A percentile compares a stretch with the other conserved stretches of the same genome.
phyloP scores from a whole-genome alignment of 2,113 vertebrate genomes.

The Turnix velox region DNA sequence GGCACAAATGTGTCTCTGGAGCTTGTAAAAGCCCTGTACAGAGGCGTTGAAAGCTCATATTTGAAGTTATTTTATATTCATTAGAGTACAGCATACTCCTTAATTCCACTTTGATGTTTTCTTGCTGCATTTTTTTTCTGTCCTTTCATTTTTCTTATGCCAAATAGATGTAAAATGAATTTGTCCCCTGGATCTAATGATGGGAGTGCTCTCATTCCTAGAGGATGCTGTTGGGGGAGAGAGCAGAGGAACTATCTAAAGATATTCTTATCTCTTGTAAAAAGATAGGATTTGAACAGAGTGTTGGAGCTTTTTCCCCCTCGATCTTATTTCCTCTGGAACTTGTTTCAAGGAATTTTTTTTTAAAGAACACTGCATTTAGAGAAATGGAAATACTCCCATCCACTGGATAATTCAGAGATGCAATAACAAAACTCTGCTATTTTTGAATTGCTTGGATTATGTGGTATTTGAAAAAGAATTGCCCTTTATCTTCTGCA shows the following conservation, averaged over 20 bases:
- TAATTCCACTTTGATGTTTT: constrained; percentile 20
- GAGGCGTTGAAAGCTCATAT: background rate
- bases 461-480: background rate
- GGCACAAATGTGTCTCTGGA: background rate
- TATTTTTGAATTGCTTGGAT: background rate
- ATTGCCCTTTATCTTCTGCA: background rate
- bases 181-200: constrained; percentile 11
- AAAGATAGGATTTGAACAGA: background rate
- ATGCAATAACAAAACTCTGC: background rate
- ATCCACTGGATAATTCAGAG: background rate
- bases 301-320: background rate
- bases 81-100: background rate
- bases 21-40: background rate
- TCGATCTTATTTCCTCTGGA: background rate
- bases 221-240: background rate
- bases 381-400: background rate
- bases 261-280: background rate
- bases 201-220: constrained; percentile 13
- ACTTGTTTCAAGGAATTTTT: background rate
- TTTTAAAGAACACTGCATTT: background rate
- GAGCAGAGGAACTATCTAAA: background rate
- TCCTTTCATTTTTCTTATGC: constrained; percentile 41
- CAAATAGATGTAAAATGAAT: constrained; percentile 8
- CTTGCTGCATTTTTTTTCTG: constrained; percentile 38
- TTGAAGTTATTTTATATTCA: background rate